These are phyloP conservation scores for Pyrrhosoma nymphula DNA, from an alignment of 2,888 invertebrate genomes.

Conservation along the genomic window DNA sequence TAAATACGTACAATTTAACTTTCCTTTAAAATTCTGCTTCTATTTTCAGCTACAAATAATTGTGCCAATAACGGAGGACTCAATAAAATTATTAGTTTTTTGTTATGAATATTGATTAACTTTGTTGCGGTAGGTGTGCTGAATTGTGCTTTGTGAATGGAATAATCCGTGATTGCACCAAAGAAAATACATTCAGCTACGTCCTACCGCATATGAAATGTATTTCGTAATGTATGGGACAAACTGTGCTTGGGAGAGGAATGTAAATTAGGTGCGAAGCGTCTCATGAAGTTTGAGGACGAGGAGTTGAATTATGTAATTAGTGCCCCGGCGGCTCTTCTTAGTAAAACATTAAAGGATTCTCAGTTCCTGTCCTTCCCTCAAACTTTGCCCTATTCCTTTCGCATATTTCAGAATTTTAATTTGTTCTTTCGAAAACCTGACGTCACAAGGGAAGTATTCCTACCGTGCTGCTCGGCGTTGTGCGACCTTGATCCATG, in stretches of 20 bases:
- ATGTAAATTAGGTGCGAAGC: background rate
- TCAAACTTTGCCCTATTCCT: background rate
- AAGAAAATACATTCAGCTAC: background rate
- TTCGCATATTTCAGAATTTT: background rate
- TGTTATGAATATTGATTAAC: no score
- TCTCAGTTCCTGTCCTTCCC: conserved; percentile 15
- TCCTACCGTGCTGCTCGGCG: no score
- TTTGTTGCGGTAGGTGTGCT: background rate
- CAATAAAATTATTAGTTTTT: no score
- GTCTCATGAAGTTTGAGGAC: background rate
- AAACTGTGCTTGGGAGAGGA: background rate
- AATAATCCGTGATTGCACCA: background rate
- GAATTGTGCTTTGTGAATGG: background rate
- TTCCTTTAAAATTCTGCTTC: no score
- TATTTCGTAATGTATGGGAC: background rate
- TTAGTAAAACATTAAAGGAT: background rate
- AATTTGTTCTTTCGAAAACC: background rate
- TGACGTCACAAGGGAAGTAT: background rate
- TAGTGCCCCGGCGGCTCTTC: background rate
- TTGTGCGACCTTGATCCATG: no score
- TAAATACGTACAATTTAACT: no score
- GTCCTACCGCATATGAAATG: background rate
- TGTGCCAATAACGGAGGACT: no score
- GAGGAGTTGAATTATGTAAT: background rate
- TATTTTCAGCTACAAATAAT: no score